These are phyloP conservation scores for Lysandra bellargus DNA, from an alignment of 2,888 invertebrate species.

Conservation along the genomic window DNA sequence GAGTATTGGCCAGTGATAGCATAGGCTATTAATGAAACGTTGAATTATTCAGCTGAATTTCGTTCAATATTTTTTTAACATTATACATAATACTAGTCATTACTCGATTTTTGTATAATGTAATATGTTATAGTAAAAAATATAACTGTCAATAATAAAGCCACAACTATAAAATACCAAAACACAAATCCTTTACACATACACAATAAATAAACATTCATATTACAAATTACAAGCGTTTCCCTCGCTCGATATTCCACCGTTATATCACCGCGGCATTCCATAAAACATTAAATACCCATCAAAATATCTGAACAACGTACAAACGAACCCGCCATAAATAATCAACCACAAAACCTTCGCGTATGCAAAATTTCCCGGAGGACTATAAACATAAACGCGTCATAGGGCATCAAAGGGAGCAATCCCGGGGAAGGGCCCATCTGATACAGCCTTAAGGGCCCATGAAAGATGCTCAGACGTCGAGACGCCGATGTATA, in stretches of 20 bases:
- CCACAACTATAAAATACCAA: neutral
- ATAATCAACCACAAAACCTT: constrained; percentile 30
- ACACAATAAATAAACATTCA: constrained; percentile 1
- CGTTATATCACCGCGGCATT: constrained; percentile 10
- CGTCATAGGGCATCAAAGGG: constrained; percentile 40
- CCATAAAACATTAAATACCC: constrained; percentile 23
- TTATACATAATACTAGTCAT: neutral
- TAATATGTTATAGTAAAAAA: neutral
- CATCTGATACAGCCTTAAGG: constrained; percentile 47
- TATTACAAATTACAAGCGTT: neutral
- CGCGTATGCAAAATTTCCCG: constrained; percentile 42
- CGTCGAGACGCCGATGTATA: constrained; percentile 64
- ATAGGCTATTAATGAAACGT: neutral
- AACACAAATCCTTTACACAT: neutral
- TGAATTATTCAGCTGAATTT: neutral
- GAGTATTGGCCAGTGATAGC: neutral
- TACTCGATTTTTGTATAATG: too few relatives aligned
- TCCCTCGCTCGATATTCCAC: neutral
- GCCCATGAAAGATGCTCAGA: constrained; percentile 49
- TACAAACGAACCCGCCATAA: constrained; percentile 24
- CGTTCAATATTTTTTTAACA: neutral
- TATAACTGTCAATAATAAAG: neutral
- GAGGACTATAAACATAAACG: constrained; percentile 41
- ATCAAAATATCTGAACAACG: constrained; percentile 31
- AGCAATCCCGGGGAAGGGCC: constrained; percentile 45